These are phyloP conservation scores for Corticium candelabrum DNA, from an alignment of 37 sponge, comb jelly and placozoan species.

Conservation along the genomic window DNA sequence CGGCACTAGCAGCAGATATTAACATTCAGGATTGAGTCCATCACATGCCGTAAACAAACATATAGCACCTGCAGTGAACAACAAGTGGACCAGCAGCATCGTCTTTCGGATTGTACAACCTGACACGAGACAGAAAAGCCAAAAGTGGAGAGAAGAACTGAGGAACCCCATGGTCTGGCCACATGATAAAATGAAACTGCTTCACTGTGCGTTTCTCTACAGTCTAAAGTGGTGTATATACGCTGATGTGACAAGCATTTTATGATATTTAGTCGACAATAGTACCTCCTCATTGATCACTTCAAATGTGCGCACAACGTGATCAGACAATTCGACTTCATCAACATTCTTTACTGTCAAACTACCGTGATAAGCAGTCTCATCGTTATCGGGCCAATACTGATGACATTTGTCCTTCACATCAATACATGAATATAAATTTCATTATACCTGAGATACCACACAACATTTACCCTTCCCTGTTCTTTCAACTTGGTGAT, in stretches of 20 bases:
- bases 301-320: constrained; percentile 69
- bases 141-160: constrained; percentile 70
- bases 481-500: constrained; percentile 79
- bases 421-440: background rate
- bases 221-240: background rate
- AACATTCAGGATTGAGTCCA: background rate
- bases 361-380: constrained; percentile 23
- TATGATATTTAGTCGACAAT: background rate
- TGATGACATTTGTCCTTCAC: constrained; percentile 66
- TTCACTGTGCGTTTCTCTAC: constrained; percentile 35
- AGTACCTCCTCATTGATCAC: constrained; percentile 19
- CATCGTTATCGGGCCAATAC: constrained; percentile 68
- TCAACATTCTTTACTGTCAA: constrained; percentile 56
- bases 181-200: constrained; percentile 81
- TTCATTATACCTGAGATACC: too few species aligned
- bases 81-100: constrained; percentile 60
- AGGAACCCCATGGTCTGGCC: constrained; percentile 96
- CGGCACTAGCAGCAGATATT: constrained; percentile 55
- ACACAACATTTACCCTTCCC: constrained; percentile 78
- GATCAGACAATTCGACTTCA: constrained; percentile 51
- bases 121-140: constrained; percentile 59
- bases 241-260: background rate
- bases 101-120: constrained; percentile 29
- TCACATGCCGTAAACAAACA: too few species aligned
- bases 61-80: constrained; percentile 85